Conservation (phyloP, 2,888 invertebrate genomes). For the Mimachlamys varia region DNA sequence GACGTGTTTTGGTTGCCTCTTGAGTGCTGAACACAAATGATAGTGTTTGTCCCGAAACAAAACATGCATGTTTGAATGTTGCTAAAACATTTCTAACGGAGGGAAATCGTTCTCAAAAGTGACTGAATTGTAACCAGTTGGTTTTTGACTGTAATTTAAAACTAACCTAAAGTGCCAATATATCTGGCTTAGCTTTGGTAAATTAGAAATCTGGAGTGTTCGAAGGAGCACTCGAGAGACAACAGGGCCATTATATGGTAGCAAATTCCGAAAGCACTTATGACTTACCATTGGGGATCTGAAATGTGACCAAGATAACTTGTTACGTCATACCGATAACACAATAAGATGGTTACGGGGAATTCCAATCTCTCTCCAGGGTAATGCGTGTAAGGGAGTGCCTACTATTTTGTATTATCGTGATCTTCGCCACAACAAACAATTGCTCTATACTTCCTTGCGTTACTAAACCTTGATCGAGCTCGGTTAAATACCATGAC, state of each 20-base stretch:
- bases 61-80: no score
- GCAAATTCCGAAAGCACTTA: neutral
- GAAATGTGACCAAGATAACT: neutral
- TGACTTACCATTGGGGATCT: slow-evolving; percentile 20
- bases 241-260: neutral
- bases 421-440: neutral
- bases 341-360: neutral
- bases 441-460: neutral
- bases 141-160: neutral
- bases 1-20: neutral
- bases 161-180: neutral
- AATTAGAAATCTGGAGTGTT: neutral
- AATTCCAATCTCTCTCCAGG: slow-evolving; percentile 11
- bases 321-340: neutral
- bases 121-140: neutral
- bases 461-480: neutral
- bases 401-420: neutral
- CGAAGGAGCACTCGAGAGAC: neutral
- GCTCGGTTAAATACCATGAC: neutral
- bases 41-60: no score
- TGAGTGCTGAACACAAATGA: neutral
- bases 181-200: neutral
- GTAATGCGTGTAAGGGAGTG: neutral
- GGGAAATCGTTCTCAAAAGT: no score
- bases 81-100: no score